A percentile compares a stretch with the other conserved stretches of the same genome.
Evolutionary conservation across 2,113 vertebrate genomes (phyloP).

Genomic region (Axis porcinus): DNA sequence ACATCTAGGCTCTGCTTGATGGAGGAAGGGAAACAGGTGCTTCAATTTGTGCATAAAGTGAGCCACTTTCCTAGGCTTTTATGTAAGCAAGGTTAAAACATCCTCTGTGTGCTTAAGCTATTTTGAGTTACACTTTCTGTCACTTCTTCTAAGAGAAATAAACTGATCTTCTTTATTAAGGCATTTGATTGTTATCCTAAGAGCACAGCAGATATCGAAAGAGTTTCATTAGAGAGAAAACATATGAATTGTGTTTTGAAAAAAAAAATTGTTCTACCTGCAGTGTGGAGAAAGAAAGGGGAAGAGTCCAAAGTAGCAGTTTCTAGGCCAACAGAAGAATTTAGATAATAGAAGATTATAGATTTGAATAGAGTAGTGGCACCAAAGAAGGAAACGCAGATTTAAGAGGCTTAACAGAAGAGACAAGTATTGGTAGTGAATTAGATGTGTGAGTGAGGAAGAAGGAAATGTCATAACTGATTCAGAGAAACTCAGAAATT

Average conservation of each 20-base stretch:
- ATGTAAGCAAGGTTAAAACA: background rate
- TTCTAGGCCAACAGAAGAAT: background rate
- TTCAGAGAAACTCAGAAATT: background rate
- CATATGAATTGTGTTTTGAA: background rate
- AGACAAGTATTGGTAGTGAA: background rate
- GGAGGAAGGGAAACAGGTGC: background rate
- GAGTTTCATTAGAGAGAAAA: background rate
- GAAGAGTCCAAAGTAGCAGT: background rate
- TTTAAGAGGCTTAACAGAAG: background rate
- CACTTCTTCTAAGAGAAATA: background rate
- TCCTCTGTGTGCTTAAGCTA: background rate
- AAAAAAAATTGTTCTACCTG: background rate
- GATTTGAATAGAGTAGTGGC: background rate
- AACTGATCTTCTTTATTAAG: background rate
- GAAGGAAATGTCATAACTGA: background rate
- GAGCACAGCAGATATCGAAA: background rate
- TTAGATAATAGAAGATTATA: background rate
- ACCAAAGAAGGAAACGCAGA: background rate
- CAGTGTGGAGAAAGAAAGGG: background rate
- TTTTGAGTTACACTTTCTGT: background rate
- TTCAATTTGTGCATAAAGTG: background rate
- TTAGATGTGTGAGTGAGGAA: background rate
- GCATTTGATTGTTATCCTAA: background rate
- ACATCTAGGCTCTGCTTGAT: background rate
- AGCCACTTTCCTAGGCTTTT: background rate